Evolutionary conservation across 2,113 vertebrate genomes (phyloP).

Genomic region (Alces alces): DNA sequence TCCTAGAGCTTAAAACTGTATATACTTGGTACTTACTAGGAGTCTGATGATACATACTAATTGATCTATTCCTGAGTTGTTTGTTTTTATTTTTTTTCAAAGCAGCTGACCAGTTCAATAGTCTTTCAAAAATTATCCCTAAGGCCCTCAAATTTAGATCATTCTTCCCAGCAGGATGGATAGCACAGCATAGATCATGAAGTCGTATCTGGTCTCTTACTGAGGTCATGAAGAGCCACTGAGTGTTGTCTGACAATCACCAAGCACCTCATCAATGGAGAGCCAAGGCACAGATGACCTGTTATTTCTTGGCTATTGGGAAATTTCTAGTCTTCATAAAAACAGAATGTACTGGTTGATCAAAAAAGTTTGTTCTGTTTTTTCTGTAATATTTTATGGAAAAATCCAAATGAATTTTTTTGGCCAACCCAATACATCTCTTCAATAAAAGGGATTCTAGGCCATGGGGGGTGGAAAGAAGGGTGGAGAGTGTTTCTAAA

Average conservation of each 20-base stretch:
- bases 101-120: not conserved
- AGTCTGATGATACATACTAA: not conserved
- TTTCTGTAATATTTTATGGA: not conserved
- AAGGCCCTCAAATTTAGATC: not conserved
- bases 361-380: not conserved
- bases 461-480: not conserved
- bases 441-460: not conserved
- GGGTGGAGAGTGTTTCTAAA: not conserved
- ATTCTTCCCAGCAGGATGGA: not conserved
- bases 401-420: not conserved
- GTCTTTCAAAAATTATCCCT: not conserved
- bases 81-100: not conserved
- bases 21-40: not conserved
- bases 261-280: not conserved
- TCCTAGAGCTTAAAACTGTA: not conserved
- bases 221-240: not conserved
- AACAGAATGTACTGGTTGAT: not conserved
- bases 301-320: not conserved
- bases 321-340: conserved; percentile 17
- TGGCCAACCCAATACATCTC: not conserved
- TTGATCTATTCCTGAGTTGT: not conserved
- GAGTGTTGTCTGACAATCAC: not conserved
- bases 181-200: not conserved
- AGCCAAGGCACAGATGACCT: not conserved
- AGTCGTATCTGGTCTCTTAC: not conserved